Evolutionary conservation across 2,888 invertebrate genomes (phyloP).

Genomic region (Sesamia inferens): DNA sequence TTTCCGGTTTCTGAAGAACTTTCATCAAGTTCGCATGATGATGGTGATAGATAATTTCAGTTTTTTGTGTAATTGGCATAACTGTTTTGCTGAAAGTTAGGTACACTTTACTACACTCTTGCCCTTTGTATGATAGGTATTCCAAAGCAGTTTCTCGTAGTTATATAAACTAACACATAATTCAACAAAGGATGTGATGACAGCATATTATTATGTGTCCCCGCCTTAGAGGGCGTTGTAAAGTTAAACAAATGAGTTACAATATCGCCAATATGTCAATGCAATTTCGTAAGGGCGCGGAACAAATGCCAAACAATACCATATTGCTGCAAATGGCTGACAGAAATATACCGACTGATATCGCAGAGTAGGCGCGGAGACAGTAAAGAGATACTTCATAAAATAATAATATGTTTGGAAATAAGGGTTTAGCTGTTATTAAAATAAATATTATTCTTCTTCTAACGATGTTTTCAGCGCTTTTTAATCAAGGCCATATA

Average conservation of each 20-base stretch:
- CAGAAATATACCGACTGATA: constrained; percentile 66
- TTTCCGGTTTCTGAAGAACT: too few relatives aligned
- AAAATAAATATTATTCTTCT: neutral
- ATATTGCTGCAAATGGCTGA: constrained; percentile 65
- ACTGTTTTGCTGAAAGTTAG: neutral
- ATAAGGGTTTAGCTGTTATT: too few relatives aligned
- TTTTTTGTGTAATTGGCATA: neutral
- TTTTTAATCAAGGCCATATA: neutral
- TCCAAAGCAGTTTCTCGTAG: constrained; percentile 1
- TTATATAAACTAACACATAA: constrained; percentile 19
- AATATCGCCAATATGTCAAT: constrained; percentile 74
- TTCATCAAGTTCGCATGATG: too few relatives aligned
- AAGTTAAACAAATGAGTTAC: constrained; percentile 68
- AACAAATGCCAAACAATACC: constrained; percentile 78
- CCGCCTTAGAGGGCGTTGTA: constrained; percentile 31
- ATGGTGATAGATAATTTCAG: neutral
- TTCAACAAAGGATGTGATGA: constrained; percentile 36
- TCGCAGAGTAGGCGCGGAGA: constrained; percentile 49
- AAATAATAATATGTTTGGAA: neutral
- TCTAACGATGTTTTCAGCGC: too few relatives aligned
- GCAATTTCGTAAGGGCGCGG: constrained; percentile 73
- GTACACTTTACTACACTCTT: neutral
- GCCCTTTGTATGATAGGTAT: neutral
- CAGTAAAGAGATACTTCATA: constrained; percentile 6
- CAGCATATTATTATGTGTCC: constrained; percentile 46